Evolutionary conservation across 2,888 invertebrate species (phyloP).

Genomic region (Dryobota labecula): DNA sequence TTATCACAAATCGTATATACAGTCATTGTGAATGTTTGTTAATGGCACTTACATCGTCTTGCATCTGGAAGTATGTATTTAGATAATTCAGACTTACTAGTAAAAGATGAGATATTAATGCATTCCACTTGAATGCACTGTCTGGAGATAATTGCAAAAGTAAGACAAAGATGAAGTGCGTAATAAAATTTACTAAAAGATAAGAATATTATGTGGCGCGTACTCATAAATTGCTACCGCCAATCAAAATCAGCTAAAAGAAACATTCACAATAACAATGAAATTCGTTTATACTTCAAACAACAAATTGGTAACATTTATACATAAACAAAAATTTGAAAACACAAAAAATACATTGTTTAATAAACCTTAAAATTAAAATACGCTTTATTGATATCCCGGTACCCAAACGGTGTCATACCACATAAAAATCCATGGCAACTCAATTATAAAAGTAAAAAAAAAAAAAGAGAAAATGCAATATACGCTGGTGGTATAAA

Average conservation of each 20-base stretch:
- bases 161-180: conserved; percentile 9
- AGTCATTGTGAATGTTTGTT: conserved; percentile 70
- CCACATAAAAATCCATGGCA: conserved; percentile 57
- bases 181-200: conserved; percentile 8
- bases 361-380: conserved; percentile 44
- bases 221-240: conserved; percentile 1
- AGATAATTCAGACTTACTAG: conserved; percentile 3
- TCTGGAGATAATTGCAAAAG: neutral
- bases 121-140: conserved; percentile 3
- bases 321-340: conserved; percentile 45
- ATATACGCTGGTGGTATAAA: conserved; percentile 44
- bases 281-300: conserved; percentile 49
- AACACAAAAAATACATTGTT: conserved; percentile 45
- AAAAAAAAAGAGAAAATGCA: conserved; percentile 44
- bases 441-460: conserved; percentile 38
- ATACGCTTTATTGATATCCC: conserved; percentile 51
- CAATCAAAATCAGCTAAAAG: conserved; percentile 25
- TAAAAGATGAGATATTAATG: conserved; percentile 7
- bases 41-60: conserved; percentile 65
- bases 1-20: conserved; percentile 66
- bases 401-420: conserved; percentile 35
- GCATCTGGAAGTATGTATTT: conserved; percentile 13
- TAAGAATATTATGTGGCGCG: conserved; percentile 1
- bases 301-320: conserved; percentile 57
- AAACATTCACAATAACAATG: conserved; percentile 67